Evolutionary conservation across 2,888 invertebrate species (phyloP).

Genomic region (Scrobipalpa costella): DNA sequence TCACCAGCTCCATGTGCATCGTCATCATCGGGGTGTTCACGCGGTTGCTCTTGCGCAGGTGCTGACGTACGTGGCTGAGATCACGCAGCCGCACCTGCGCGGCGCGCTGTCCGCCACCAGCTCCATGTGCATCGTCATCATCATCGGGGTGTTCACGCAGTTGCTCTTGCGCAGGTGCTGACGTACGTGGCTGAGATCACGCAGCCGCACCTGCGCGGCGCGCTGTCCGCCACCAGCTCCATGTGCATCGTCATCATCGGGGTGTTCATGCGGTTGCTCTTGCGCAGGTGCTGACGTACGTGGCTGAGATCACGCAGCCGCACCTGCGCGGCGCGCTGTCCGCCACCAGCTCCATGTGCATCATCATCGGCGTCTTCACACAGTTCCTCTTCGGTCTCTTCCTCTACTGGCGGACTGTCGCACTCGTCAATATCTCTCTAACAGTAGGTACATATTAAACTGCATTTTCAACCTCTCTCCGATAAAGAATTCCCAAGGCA

Average conservation of each 20-base stretch:
- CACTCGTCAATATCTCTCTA: constrained; percentile 84
- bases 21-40: no score
- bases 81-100: constrained; percentile 89
- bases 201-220: no score
- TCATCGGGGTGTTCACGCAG: constrained; percentile 88
- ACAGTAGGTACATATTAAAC: constrained; percentile 62
- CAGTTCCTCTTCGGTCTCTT: constrained; percentile 88
- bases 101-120: constrained; percentile 88
- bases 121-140: constrained; percentile 87
- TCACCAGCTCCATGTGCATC: no score
- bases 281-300: constrained; percentile 87
- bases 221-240: no score
- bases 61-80: constrained; percentile 91
- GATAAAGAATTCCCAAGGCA: no score
- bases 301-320: constrained; percentile 91
- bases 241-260: no score
- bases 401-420: constrained; percentile 86
- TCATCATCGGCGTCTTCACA: constrained; percentile 87
- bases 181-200: constrained; percentile 93
- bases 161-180: constrained; percentile 86
- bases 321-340: constrained; percentile 87
- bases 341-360: constrained; percentile 87
- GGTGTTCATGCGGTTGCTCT: no score
- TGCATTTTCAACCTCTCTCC: constrained; percentile 20
- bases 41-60: constrained; percentile 83